Percentiles rank a stretch among this genome's conserved stretches.
These are phyloP conservation scores for Muntiacus muntjak DNA, from an alignment of 2,113 vertebrate genomes.

Conservation along the genomic window DNA sequence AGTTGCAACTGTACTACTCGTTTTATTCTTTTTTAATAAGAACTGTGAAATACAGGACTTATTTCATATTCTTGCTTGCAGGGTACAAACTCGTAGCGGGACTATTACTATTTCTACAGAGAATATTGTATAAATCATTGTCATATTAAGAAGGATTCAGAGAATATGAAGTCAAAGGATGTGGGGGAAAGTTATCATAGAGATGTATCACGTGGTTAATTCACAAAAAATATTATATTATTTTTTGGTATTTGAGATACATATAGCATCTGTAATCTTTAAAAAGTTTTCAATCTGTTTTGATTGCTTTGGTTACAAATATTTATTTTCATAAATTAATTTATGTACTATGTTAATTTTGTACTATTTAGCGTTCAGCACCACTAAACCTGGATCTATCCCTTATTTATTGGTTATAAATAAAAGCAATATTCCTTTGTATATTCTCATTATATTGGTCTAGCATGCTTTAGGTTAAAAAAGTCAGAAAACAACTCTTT, in stretches of 20 bases:
- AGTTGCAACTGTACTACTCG: neutral
- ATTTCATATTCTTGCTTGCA: neutral
- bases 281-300: neutral
- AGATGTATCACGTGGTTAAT: neutral
- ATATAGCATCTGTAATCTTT: neutral
- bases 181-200: neutral
- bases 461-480: neutral
- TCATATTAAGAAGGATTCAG: neutral
- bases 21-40: neutral
- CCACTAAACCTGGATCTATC: neutral
- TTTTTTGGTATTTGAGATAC: neutral
- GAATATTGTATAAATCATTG: neutral
- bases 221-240: neutral
- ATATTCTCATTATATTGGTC: neutral
- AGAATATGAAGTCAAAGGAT: neutral
- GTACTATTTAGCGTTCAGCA: neutral
- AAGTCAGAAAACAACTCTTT: neutral
- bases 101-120: neutral
- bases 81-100: neutral
- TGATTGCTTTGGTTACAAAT: conserved; percentile 14
- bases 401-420: neutral
- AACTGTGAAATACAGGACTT: neutral
- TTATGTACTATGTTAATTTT: neutral
- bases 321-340: conserved; percentile 13
- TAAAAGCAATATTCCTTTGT: neutral